These are phyloP conservation scores for Cynocephalus volans DNA, from an alignment of 2,113 vertebrate genomes.

Conservation along the genomic window DNA sequence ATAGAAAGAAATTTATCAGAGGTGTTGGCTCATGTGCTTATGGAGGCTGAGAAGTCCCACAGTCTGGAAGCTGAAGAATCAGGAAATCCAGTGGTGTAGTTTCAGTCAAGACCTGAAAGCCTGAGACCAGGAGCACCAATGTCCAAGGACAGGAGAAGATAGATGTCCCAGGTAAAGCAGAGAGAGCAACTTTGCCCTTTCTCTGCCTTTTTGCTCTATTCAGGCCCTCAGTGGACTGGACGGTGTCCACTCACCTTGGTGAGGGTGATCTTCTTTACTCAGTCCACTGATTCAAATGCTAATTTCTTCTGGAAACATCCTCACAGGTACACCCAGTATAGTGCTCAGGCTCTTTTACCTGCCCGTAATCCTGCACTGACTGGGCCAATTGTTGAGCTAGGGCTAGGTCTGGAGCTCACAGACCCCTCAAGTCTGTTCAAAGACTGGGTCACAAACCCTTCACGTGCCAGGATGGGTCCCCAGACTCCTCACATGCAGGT, in stretches of 20 bases:
- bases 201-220: neutral
- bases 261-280: neutral
- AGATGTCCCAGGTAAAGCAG: neutral
- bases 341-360: too few species aligned
- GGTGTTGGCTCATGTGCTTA: neutral
- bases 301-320: neutral
- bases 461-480: too few species aligned
- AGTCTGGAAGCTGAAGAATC: neutral
- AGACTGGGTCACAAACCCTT: too few species aligned
- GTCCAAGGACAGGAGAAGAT: neutral
- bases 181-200: neutral
- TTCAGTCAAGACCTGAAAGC: neutral
- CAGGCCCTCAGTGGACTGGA: rapidly evolving
- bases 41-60: neutral
- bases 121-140: neutral
- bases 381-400: too few species aligned
- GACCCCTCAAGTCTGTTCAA: too few species aligned
- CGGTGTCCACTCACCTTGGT: neutral
- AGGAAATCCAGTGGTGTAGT: neutral
- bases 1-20: neutral
- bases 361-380: too few species aligned
- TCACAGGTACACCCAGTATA: neutral
- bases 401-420: too few species aligned
- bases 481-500: too few species aligned
- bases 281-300: neutral